phyloP scores from a whole-genome alignment of 2,888 invertebrate species.

The Amphipoea lucens region DNA sequence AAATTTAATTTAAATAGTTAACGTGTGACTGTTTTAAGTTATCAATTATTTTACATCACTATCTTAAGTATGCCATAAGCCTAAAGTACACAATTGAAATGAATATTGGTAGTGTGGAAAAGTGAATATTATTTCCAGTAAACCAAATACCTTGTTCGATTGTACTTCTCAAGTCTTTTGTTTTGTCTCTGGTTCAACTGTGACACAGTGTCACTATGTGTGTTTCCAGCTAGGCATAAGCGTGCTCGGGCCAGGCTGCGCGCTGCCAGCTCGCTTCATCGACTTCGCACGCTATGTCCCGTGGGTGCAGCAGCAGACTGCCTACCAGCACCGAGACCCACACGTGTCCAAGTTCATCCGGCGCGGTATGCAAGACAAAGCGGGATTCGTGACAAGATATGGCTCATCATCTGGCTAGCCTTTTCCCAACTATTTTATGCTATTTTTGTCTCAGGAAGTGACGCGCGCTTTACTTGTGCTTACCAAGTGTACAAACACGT shows the following conservation, averaged over 20 bases:
- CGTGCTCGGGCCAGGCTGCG: slow-evolving; percentile 19
- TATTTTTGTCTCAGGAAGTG: too few species aligned
- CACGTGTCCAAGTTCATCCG: not conserved
- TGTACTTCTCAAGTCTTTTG: not conserved
- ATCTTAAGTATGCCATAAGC: not conserved
- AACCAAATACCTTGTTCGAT: not conserved
- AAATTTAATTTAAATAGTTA: too few species aligned
- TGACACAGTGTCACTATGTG: not conserved
- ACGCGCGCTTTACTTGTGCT: too few species aligned
- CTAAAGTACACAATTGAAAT: not conserved
- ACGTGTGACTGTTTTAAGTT: not conserved
- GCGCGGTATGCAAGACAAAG: not conserved
- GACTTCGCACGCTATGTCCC: slow-evolving; percentile 23
- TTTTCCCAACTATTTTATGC: not conserved
- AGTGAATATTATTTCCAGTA: not conserved
- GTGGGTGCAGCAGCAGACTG: slow-evolving; percentile 11
- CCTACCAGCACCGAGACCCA: too few species aligned
- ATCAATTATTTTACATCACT: not conserved
- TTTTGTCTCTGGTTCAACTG: not conserved
- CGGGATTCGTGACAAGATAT: not conserved
- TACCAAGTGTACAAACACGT: too few species aligned
- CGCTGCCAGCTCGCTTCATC: slow-evolving; percentile 29
- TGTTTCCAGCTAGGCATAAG: slow-evolving; percentile 25
- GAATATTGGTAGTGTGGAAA: not conserved
- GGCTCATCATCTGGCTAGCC: not conserved